Evolutionary conservation across 1,140 invertebrate genomes (phyloP).

Genomic region (Formica exsecta): DNA sequence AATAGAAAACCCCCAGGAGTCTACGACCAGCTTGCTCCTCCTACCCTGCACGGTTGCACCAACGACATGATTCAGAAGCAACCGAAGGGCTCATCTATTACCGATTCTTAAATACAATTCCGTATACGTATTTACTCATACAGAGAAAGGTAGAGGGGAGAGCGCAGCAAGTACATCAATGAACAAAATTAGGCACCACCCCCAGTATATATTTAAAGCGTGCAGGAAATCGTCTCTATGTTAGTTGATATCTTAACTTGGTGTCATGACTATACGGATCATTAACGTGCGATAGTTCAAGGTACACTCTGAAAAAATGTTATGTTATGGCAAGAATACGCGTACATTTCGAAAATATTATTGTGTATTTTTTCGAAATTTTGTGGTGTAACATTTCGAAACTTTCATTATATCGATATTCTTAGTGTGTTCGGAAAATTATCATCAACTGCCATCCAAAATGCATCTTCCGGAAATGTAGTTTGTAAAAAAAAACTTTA

Average conservation of each 20-base stretch:
- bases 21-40: slow-evolving; percentile 40
- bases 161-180: slow-evolving; percentile 3
- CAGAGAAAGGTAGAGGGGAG: slow-evolving; percentile 38
- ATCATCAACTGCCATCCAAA: background rate
- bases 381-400: background rate
- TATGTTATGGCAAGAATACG: too few species aligned
- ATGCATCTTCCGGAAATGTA: background rate
- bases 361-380: background rate
- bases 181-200: slow-evolving; percentile 57
- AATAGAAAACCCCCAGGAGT: background rate
- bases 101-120: slow-evolving; percentile 80
- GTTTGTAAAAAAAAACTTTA: background rate
- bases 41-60: slow-evolving; percentile 14
- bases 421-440: background rate
- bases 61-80: slow-evolving; percentile 32
- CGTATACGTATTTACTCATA: slow-evolving; percentile 40
- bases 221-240: slow-evolving; percentile 56
- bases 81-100: slow-evolving; percentile 38
- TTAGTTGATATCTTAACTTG: slow-evolving; percentile 69
- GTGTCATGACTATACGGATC: background rate
- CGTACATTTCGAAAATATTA: background rate
- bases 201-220: slow-evolving; percentile 73
- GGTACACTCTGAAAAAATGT: background rate
- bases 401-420: background rate
- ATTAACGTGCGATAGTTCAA: background rate